These are phyloP conservation scores for Emydocephalus ijimae DNA, from an alignment of 2,113 vertebrate species.

Conservation along the genomic window DNA sequence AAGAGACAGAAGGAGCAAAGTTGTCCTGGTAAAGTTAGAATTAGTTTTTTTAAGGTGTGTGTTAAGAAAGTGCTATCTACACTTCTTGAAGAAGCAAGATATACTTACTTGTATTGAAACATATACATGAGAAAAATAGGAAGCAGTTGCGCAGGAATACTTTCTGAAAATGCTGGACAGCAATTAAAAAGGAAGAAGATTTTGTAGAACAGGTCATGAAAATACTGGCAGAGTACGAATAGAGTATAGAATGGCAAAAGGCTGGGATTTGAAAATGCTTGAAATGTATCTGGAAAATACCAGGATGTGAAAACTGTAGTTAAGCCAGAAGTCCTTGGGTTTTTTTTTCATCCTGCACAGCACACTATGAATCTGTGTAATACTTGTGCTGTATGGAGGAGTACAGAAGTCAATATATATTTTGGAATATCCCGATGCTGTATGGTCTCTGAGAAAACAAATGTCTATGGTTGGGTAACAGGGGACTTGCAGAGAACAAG, in stretches of 20 bases:
- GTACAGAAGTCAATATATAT: background rate
- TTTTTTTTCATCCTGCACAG: background rate
- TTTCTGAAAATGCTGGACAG: background rate
- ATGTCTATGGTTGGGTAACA: background rate
- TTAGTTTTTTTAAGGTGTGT: background rate
- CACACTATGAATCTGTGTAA: background rate
- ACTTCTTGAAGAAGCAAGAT: background rate
- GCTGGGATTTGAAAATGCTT: background rate
- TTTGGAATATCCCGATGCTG: background rate
- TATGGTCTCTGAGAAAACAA: background rate
- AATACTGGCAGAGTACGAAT: background rate
- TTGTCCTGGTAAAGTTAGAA: background rate
- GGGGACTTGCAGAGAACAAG: background rate
- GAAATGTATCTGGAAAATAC: background rate
- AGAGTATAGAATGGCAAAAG: background rate
- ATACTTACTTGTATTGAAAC: background rate
- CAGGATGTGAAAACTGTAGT: background rate
- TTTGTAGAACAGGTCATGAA: background rate
- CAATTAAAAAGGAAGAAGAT: background rate
- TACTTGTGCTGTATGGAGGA: background rate
- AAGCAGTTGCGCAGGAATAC: background rate
- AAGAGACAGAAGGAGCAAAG: background rate
- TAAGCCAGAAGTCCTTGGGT: background rate
- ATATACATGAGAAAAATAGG: background rate
- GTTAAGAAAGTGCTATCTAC: background rate